Percentiles rank a stretch among this genome's conserved stretches.
Evolutionary conservation across 2,888 invertebrate genomes (phyloP).

Genomic region (Pogonocherus hispidulus): DNA sequence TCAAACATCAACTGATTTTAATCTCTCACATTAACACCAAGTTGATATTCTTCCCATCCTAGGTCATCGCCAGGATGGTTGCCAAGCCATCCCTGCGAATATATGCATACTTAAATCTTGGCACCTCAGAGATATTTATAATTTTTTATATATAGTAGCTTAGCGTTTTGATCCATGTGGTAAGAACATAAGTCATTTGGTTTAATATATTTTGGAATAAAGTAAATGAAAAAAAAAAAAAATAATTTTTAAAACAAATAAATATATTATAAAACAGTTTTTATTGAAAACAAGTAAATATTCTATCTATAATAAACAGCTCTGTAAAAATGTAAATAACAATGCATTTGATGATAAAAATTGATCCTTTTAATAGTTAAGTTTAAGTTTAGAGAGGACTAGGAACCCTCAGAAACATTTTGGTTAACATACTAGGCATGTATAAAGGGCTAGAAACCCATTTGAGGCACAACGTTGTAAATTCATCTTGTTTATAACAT

Average conservation of each 20-base stretch:
- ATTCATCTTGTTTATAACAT: neutral
- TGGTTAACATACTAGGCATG: conserved; percentile 23
- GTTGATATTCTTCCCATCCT: too few species aligned
- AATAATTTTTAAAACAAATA: too few species aligned
- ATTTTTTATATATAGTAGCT: too few species aligned
- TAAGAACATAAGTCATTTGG: too few species aligned
- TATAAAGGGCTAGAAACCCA: neutral
- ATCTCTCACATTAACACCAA: too few species aligned
- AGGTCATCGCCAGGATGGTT: too few species aligned
- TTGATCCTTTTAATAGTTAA: conserved; percentile 19
- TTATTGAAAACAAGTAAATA: conserved; percentile 60
- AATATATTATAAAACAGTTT: conserved; percentile 51
- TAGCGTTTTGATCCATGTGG: too few species aligned
- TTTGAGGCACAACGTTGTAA: conserved; percentile 23
- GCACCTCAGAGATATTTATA: too few species aligned
- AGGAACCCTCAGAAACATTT: conserved; percentile 12
- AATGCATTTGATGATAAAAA: conserved; percentile 33
- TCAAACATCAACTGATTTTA: too few species aligned
- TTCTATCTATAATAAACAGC: conserved; percentile 42
- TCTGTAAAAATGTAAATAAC: conserved; percentile 47
- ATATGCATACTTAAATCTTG: too few species aligned
- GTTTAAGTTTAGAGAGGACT: conserved; percentile 12
- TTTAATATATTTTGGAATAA: too few species aligned
- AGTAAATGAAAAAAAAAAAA: neutral
- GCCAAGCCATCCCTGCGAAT: too few species aligned